Conservation (phyloP, 2,113 vertebrate genomes). For the Microcebus tavaratra region DNA sequence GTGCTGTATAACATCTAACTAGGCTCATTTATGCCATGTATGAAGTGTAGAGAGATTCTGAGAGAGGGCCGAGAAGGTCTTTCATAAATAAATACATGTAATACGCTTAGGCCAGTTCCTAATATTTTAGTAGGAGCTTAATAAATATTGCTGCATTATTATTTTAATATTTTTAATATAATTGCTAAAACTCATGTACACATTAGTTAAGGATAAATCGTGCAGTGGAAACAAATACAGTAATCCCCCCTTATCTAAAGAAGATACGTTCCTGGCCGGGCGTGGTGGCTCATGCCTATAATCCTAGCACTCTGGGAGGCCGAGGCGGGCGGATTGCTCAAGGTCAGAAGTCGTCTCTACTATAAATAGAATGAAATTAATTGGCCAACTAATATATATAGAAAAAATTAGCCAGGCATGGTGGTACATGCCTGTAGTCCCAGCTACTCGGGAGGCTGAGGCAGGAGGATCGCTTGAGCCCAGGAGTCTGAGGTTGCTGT, state of each 20-base stretch:
- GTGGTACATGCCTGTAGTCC: no score
- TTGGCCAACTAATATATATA: no score
- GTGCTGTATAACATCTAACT: not conserved
- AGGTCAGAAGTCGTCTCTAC: no score
- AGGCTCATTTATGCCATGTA: not conserved
- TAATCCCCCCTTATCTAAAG: not conserved
- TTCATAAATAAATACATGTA: not conserved
- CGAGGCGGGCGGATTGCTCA: no score
- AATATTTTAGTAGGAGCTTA: not conserved
- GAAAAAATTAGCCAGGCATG: no score
- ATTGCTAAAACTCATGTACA: not conserved
- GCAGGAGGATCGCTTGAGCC: no score
- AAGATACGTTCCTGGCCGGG: not conserved
- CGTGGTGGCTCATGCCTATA: no score
- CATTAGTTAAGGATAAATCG: not conserved
- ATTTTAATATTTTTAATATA: not conserved
- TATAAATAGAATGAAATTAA: no score
- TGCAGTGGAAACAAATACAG: not conserved
- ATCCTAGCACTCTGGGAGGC: no score
- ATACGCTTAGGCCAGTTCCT: not conserved
- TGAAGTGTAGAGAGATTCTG: not conserved
- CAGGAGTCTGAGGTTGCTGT: no score
- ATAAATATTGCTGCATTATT: not conserved
- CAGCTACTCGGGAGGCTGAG: no score
- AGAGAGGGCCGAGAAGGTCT: not conserved